Base-by-base conservation (phyloP, 2,888 invertebrate genomes). In the Hyles lineata region DNA sequence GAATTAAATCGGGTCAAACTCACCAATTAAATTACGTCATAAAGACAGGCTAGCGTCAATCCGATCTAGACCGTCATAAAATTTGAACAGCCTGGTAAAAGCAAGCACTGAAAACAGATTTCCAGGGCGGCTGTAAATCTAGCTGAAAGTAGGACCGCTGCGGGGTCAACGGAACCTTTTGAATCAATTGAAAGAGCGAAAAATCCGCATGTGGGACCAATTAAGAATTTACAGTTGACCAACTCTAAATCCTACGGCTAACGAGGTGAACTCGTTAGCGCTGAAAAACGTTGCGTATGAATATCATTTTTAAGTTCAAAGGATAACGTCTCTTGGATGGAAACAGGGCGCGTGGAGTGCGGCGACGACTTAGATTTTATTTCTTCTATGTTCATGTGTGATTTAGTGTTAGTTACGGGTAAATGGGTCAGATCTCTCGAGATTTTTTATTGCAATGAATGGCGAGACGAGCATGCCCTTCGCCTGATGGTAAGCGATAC, bases 101-200 rank as follows among this genome's bases (percentile, higher is more conserved):
- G 43, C 17, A 32, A n/a, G n/a, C 25, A 25, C 4, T 60, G 23
- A 60, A 60, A 71, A 43, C 23, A 60, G 60, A 71, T 25, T 43
- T 71, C 43, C 19, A 60, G 70, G 70, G 43, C 70, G 60, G 35
- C 70, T 7, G 43, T 71, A 60, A 60, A 71, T 35, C 43, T 60
- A 43, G 23, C 60, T 19, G 50, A 60, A 71, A 60, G 21, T 71
- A 19, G 60, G 70, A 23, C 50, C 43, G 50, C 17, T 21, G 6
- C 2, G 67, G 23, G 67, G 67, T 67, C 50, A 23, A 67, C 67
- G 67, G 25, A 17, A 50, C 23, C 23, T 43, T 63, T 63, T 63
- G 21, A 2, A 17, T 17, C 67, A 17, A 67, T 50, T 50, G 50
- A 23, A 50, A 67, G 23, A 50, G 62, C 43, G 23, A 50, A 67